Conservation (phyloP, 2,113 vertebrate genomes). For the Lamprologus lemairii region DNA sequence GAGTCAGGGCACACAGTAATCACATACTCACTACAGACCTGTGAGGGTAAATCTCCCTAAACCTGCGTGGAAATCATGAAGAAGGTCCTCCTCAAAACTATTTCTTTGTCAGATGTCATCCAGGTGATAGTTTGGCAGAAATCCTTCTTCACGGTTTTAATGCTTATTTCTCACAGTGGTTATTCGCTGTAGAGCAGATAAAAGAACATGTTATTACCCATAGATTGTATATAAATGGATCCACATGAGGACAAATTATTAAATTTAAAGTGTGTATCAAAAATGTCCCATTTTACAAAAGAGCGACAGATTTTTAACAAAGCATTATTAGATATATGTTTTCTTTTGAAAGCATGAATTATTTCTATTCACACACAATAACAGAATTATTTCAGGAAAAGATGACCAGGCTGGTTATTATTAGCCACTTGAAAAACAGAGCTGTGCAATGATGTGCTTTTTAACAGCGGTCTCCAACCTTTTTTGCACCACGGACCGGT, state of each 20-base stretch:
- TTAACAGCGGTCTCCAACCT: not conserved
- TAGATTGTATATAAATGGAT: not conserved
- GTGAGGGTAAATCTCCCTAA: not conserved
- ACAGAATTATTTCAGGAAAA: not conserved
- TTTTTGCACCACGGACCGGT: too few relatives aligned
- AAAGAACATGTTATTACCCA: not conserved
- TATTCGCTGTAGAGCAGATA: accelerated
- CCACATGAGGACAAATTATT: not conserved
- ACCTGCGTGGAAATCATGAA: not conserved
- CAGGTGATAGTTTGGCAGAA: not conserved
- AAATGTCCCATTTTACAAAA: not conserved
- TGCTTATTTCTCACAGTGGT: not conserved
- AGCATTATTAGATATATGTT: accelerated
- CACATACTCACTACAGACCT: not conserved
- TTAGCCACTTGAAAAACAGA: not conserved
- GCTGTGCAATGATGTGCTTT: not conserved
- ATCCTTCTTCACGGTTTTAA: not conserved
- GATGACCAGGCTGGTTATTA: accelerated
- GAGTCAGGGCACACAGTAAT: not conserved
- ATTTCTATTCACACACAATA: not conserved
- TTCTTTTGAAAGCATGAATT: not conserved
- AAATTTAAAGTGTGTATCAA: not conserved
- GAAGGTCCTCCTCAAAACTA: not conserved
- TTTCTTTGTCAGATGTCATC: not conserved
- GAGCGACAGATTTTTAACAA: not conserved